Percentiles rank a stretch among this genome's conserved stretches.
Evolutionary conservation across 2,113 vertebrate species (phyloP).

Genomic region (Neodontobutis hainanensis): DNA sequence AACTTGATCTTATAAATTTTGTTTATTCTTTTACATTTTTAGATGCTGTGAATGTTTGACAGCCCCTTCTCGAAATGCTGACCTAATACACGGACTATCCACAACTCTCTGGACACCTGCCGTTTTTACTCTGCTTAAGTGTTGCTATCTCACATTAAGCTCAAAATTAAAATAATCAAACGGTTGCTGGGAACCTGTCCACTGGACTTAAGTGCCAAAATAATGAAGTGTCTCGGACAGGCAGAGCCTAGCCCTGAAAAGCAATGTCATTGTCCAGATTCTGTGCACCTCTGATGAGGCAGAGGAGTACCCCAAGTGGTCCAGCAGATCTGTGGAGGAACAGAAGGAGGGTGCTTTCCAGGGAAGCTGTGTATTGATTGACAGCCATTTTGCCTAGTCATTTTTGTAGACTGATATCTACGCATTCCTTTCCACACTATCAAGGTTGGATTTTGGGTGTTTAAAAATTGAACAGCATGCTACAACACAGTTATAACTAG

Average conservation of each 20-base stretch:
- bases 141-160: slow-evolving; percentile 34
- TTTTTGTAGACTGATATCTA: slow-evolving; percentile 45
- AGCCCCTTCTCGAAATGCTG: slow-evolving; percentile 15
- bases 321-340: slow-evolving; percentile 48
- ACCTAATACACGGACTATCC: slow-evolving; percentile 28
- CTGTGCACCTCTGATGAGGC: slow-evolving; percentile 53
- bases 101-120: slow-evolving; percentile 16
- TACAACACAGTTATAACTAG: slow-evolving; percentile 3
- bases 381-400: slow-evolving; percentile 37
- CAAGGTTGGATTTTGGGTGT: slow-evolving; percentile 30
- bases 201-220: slow-evolving; percentile 55
- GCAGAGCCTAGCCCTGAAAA: slow-evolving; percentile 65
- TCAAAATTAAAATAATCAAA: slow-evolving; percentile 32
- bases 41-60: slow-evolving; percentile 44
- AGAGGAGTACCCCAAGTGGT: slow-evolving; percentile 49
- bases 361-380: slow-evolving; percentile 48
- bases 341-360: slow-evolving; percentile 54
- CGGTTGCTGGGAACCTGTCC: slow-evolving; percentile 1
- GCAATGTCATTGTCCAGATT: slow-evolving; percentile 58
- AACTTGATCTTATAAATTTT: not conserved
- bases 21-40: slow-evolving; percentile 30
- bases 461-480: slow-evolving; percentile 17
- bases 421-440: slow-evolving; percentile 32
- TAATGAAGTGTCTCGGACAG: slow-evolving; percentile 63
- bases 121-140: slow-evolving; percentile 15